Evolutionary conservation across 2,888 invertebrate genomes (phyloP), one percentile per base, ranked within the genome.

Genomic region (Lissonota sp.): DNA sequence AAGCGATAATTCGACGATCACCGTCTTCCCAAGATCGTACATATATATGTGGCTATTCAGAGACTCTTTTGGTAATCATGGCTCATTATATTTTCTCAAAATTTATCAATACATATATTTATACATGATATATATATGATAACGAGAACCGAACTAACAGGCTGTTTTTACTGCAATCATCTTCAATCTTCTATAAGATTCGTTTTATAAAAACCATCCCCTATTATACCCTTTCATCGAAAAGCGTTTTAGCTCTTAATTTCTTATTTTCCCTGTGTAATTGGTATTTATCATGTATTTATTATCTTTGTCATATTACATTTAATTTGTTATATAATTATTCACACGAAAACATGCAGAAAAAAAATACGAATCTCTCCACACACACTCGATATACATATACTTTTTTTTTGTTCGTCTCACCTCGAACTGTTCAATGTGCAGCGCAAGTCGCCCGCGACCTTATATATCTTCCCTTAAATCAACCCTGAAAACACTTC

Each of bases 271-370:
- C 60, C 78, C 81, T 57, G 76, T 26, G 26, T 72, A 57, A 83
- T 79, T 84, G 81, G 80, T 81, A 84, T 83, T 84, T 79, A 79
- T 26, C 26, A 26, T 69, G 70, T 84, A 63, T 83, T 80, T 75
- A 83, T 64, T 78, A 69, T 66, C 64, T 69, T 69, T 82, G 67
- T 77, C 67, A 70, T 83, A 57, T 76, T n/a, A 76, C 74, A 78
- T 49, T 55, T 67, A 66, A 66, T 80, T 80, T 76, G 72, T 26
- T 26, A 26, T 84, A 74, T 76, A 66, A 60, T 76, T 80, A 71
- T 57, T 71, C 71, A 82, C 81, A 74, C 79, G 49, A 77, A n/a
- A 83, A 79, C 66, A 69, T 73, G 55, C 66, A 66, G 44, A 66
- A 83, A 73, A 79, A 69, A 72, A 73, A 82, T 26, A 64, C 76